Percentiles rank a stretch among this genome's conserved stretches.
phyloP scores from a whole-genome alignment of 1,140 invertebrate species.

The Hyphantria cunea region DNA sequence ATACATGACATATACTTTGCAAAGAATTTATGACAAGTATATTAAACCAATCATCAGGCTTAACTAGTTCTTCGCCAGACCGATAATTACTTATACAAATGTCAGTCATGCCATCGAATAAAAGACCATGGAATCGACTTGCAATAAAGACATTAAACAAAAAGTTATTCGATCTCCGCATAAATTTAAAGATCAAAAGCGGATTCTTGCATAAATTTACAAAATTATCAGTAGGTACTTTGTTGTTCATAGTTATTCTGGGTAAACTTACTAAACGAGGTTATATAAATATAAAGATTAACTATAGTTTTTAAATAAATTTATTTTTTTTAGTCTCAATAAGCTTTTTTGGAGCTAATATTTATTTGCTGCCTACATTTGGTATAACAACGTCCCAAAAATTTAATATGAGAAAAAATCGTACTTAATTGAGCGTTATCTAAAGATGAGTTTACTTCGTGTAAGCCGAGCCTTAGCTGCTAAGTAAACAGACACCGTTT shows the following conservation, averaged over 20 bases:
- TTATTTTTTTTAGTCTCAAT: no score
- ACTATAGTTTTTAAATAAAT: no score
- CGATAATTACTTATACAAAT: constrained; percentile 27
- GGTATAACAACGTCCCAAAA: constrained; percentile 40
- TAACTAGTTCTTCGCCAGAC: neutral
- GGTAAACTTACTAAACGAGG: no score
- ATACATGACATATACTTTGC: no score
- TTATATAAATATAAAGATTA: neutral
- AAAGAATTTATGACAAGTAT: no score
- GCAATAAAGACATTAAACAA: constrained; percentile 49
- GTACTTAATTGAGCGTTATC: constrained; percentile 56
- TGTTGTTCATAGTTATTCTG: constrained; percentile 27
- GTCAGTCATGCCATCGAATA: constrained; percentile 15
- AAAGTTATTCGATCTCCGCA: constrained; percentile 39
- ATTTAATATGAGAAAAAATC: constrained; percentile 34
- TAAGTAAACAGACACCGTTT: constrained; percentile 52
- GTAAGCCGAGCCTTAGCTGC: constrained; percentile 48
- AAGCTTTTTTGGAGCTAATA: no score
- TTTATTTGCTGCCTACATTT: neutral
- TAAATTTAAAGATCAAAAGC: constrained; percentile 42
- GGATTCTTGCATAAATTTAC: constrained; percentile 41
- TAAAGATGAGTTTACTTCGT: constrained; percentile 46
- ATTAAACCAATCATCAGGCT: no score
- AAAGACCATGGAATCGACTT: constrained; percentile 16
- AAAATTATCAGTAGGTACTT: constrained; percentile 19